These are phyloP conservation scores for Drosophila melanosoma DNA, from an alignment of 2,888 invertebrate species.

Conservation along the genomic window DNA sequence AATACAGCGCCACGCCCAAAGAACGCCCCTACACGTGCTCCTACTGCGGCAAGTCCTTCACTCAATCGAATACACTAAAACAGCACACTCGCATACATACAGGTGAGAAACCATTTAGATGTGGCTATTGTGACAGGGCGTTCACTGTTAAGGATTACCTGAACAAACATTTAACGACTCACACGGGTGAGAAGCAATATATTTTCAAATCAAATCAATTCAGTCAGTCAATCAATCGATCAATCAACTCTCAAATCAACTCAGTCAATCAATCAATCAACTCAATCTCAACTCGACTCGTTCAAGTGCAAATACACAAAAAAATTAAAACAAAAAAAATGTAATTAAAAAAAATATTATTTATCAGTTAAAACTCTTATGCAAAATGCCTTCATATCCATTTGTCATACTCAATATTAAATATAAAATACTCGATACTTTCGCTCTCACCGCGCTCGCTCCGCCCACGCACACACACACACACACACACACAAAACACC, in stretches of 20 bases:
- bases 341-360: slow-evolving; percentile 31
- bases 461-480: slow-evolving; percentile 30
- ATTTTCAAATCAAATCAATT: slow-evolving; percentile 81
- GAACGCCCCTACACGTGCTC: slow-evolving; percentile 85
- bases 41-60: slow-evolving; percentile 85
- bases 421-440: slow-evolving; percentile 49
- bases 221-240: slow-evolving; percentile 76
- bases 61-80: slow-evolving; percentile 85
- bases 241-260: slow-evolving; percentile 61
- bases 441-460: slow-evolving; percentile 48
- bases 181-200: slow-evolving; percentile 85
- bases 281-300: slow-evolving; percentile 54
- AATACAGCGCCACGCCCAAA: slow-evolving; percentile 83
- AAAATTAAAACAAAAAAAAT: slow-evolving; percentile 35
- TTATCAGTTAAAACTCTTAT: slow-evolving; percentile 36
- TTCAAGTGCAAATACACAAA: slow-evolving; percentile 55
- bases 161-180: slow-evolving; percentile 85
- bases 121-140: slow-evolving; percentile 85
- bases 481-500: slow-evolving; percentile 19
- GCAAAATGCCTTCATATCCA: slow-evolving; percentile 71
- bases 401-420: slow-evolving; percentile 61
- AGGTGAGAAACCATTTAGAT: slow-evolving; percentile 85
- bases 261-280: slow-evolving; percentile 52
- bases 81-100: slow-evolving; percentile 85
- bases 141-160: slow-evolving; percentile 85